phyloP scores from a whole-genome alignment of 30 jellyfish, hydroid and myxozoan species.

The Aurelia coerulea region DNA sequence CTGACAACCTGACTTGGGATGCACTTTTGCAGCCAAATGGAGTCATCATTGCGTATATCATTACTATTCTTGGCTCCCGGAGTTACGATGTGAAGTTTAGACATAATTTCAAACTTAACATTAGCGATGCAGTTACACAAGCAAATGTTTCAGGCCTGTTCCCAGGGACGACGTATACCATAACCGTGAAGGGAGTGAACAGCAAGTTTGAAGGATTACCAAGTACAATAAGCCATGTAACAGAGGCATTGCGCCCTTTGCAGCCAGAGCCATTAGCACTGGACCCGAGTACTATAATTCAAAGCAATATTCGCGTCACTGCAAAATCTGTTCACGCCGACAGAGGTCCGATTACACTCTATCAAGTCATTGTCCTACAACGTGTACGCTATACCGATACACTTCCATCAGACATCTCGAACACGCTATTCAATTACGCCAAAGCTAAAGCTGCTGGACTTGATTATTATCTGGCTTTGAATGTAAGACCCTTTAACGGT shows the following conservation, averaged over 20 bases:
- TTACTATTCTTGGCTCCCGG: conserved; percentile 34
- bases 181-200: conserved; percentile 21
- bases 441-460: conserved; percentile 31
- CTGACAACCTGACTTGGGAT: conserved; percentile 39
- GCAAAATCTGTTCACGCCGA: conserved; percentile 23
- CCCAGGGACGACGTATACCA: conserved; percentile 51
- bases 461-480: conserved; percentile 24
- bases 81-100: conserved; percentile 26
- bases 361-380: conserved; percentile 40
- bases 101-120: neutral
- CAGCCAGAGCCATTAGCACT: conserved; percentile 27
- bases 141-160: conserved; percentile 5
- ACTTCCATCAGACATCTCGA: neutral
- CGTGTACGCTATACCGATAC: neutral
- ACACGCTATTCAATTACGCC: neutral
- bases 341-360: conserved; percentile 56
- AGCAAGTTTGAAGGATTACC: conserved; percentile 2
- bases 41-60: neutral
- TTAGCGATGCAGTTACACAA: neutral
- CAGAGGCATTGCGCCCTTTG: conserved; percentile 60
- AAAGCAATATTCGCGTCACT: conserved; percentile 22
- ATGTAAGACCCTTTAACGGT: conserved; percentile 28
- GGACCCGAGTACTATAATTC: conserved; percentile 17
- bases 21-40: conserved; percentile 45
- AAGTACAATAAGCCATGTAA: neutral